Percentiles rank a stretch among this genome's conserved stretches.
These are phyloP conservation scores for Meda fulgida DNA, from an alignment of 2,797 vertebrate species.

Conservation along the genomic window DNA sequence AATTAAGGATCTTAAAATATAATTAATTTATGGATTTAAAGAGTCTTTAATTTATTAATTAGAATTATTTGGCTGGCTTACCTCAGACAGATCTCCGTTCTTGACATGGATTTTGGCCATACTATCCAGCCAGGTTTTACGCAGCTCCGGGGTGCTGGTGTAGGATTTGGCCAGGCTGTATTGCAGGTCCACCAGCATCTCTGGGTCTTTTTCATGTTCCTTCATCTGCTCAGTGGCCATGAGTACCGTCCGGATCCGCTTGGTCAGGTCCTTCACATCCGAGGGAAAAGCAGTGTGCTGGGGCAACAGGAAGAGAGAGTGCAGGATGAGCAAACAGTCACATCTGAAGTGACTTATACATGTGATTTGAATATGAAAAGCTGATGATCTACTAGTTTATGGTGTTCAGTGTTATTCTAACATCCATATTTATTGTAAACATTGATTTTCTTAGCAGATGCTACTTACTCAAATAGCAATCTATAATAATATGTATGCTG, in stretches of 20 bases:
- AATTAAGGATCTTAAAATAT: background rate
- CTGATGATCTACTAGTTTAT: background rate
- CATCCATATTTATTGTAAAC: background rate
- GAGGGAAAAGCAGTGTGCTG: constrained; percentile 95
- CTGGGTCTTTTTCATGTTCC: constrained; percentile 95
- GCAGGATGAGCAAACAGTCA: background rate
- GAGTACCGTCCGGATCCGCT: constrained; percentile 94
- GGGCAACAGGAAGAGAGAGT: constrained; percentile 2
- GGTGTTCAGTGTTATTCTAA: background rate
- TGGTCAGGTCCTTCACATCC: constrained; percentile 96
- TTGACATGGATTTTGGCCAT: constrained; percentile 98
- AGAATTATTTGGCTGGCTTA: constrained; percentile 54
- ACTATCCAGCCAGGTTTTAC: constrained; percentile 98
- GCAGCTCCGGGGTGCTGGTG: constrained; percentile 96
- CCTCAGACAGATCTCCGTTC: constrained; percentile 96
- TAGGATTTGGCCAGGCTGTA: constrained; percentile 99
- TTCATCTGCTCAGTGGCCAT: constrained; percentile 99
- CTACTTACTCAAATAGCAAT: background rate
- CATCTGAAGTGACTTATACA: background rate
- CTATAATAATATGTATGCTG: background rate
- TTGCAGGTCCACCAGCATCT: constrained; percentile 98
- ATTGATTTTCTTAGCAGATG: background rate
- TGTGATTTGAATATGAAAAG: constrained; percentile 18
- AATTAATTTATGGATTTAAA: background rate
- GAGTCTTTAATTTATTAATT: background rate